Conservation (phyloP, 2,797 vertebrate species). For the Gambelia wislizenii region DNA sequence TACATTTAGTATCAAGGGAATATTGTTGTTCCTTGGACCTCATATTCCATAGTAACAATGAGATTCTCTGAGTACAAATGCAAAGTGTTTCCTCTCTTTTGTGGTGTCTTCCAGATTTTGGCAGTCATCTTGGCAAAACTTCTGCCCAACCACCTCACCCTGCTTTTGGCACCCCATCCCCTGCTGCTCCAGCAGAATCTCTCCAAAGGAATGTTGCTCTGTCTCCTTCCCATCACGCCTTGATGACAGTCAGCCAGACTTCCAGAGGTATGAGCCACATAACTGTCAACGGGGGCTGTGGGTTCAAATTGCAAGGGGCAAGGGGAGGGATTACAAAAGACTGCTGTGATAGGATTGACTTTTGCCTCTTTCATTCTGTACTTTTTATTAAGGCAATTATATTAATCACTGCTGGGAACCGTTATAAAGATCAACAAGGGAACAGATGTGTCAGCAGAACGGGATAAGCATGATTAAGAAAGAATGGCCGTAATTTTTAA, state of each 20-base stretch:
- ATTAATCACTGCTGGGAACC: background rate
- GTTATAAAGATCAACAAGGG: background rate
- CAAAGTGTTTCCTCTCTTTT: constrained; percentile 28
- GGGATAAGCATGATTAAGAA: background rate
- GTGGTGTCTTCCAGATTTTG: constrained; percentile 73
- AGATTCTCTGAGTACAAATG: background rate
- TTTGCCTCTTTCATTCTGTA: background rate
- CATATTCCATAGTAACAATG: background rate
- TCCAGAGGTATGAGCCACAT: constrained; percentile 61
- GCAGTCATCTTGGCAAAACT: constrained; percentile 63
- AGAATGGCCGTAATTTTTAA: background rate
- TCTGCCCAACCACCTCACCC: constrained; percentile 73
- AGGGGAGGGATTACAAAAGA: background rate
- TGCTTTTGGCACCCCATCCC: constrained; percentile 76
- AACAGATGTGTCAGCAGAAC: background rate
- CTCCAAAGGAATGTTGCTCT: constrained; percentile 75
- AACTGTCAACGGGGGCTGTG: background rate
- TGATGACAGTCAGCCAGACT: constrained; percentile 65
- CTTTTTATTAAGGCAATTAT: background rate
- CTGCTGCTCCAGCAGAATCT: constrained; percentile 71
- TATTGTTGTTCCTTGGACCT: background rate
- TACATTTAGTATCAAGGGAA: background rate
- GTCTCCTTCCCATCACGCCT: constrained; percentile 71
- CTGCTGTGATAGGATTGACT: background rate
- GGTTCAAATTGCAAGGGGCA: background rate